Conservation (phyloP, 1,140 invertebrate genomes). For the Gonioctena quinquepunctata region DNA sequence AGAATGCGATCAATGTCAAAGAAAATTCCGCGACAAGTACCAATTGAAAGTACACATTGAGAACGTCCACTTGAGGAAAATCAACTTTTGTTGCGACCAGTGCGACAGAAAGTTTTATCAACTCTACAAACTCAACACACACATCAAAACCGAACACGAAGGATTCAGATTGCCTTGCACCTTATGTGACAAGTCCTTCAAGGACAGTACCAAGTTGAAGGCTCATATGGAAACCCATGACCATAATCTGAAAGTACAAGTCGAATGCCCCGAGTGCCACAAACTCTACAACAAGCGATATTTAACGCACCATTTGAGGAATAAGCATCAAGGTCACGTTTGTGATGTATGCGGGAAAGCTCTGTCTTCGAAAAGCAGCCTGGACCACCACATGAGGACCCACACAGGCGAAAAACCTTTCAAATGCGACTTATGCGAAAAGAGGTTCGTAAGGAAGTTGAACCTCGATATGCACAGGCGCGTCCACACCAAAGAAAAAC, state of each 20-base stretch:
- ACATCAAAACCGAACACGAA: slow-evolving; percentile 30
- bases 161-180: slow-evolving; percentile 27
- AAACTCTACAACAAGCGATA: not conserved
- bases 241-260: slow-evolving; percentile 53
- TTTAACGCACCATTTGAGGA: not conserved
- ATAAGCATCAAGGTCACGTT: slow-evolving; percentile 3
- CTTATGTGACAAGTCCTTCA: slow-evolving; percentile 24
- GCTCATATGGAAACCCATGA: slow-evolving; percentile 62
- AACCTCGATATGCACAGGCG: slow-evolving; percentile 57
- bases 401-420: slow-evolving; percentile 75
- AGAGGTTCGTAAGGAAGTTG: slow-evolving; percentile 40
- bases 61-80: slow-evolving; percentile 18
- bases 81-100: slow-evolving; percentile 34
- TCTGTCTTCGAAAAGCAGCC: slow-evolving; percentile 65
- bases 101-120: slow-evolving; percentile 34
- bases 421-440: slow-evolving; percentile 62
- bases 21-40: slow-evolving; percentile 34
- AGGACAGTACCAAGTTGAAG: slow-evolving; percentile 46
- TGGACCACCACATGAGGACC: slow-evolving; percentile 61
- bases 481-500: slow-evolving; percentile 73
- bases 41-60: slow-evolving; percentile 10
- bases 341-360: slow-evolving; percentile 74
- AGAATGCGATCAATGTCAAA: slow-evolving; percentile 57
- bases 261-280: not conserved
- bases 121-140: slow-evolving; percentile 22